Evolutionary conservation across 2,113 vertebrate genomes (phyloP), one percentile per base, ranked within the genome.

Genomic region (Dicaeum eximium): DNA sequence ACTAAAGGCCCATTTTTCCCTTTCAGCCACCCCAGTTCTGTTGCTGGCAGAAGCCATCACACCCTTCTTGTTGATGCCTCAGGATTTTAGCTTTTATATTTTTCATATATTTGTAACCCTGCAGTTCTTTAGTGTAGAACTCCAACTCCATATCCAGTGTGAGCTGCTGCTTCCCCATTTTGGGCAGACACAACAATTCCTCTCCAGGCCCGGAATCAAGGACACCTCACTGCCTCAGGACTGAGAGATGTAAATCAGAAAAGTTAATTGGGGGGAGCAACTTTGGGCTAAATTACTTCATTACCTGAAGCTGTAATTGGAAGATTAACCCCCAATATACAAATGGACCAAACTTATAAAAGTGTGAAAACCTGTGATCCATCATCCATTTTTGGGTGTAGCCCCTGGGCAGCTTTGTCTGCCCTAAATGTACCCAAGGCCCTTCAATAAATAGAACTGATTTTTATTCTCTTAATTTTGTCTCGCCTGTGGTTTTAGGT

Each of bases 321-420:
- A 2, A 31, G 21, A 60, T 48, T 0, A 6, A 24, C 15, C 44
- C 64, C n/a, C 20, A 48, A 24, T 11, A 1, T 37, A 9, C 31
- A 79, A 79, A 78, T 18, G 19, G 8, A 1, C 14, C 31, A n/a
- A 64, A 79, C 5, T 44, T 0, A 64, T 18, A 8, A 53, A 35
- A 53, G 11, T 64, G 37, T 51, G 11, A 42, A 40, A 78, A 64
- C 0, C 3, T 0, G 0, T 35, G 37, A 35, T 4, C 15, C 19
- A 5, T 28, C 0, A 0, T 44, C 3, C 24, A 44, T 64, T 44
- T 44, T 40, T 44, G 48, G 38, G 37, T 65, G 31, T 0, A 53
- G 19, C 19, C 31, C 38, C 38, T 42, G 14, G 23, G 58, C 13
- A 8, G 6, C 6, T 27, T 62, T 2, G 1, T 27, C 45, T 64